Conservation (phyloP, 2,113 vertebrate species). For the Leiothrix lutea region DNA sequence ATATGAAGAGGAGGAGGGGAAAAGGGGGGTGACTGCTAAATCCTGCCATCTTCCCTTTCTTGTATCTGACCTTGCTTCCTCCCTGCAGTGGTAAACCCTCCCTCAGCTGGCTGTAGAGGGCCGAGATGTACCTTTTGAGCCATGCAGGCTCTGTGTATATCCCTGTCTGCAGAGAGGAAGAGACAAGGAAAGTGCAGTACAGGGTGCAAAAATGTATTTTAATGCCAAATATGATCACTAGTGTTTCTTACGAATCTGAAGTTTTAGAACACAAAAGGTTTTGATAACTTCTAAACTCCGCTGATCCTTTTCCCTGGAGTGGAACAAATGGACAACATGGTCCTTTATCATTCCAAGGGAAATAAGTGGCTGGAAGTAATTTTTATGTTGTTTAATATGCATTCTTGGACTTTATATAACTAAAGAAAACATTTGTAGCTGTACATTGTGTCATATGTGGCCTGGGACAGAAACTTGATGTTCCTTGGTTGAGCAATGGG, state of each 20-base stretch:
- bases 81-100: not conserved
- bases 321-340: not conserved
- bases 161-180: not conserved
- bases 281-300: not conserved
- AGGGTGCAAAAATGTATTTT: not conserved
- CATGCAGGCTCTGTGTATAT: rapidly evolving
- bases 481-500: not conserved
- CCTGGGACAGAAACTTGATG: not conserved
- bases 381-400: not conserved
- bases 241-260: not conserved
- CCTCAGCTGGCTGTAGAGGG: not conserved
- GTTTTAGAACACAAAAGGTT: not conserved
- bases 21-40: not conserved
- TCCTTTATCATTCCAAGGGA: not conserved
- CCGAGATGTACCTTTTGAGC: not conserved
- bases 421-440: not conserved
- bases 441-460: not conserved
- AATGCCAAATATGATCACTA: not conserved
- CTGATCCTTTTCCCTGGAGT: not conserved
- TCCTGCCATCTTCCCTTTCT: not conserved
- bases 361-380: not conserved
- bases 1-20: not conserved
- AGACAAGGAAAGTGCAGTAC: not conserved
- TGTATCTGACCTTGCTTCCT: not conserved
- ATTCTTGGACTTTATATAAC: not conserved